These are phyloP conservation scores for Apostichopus californicus DNA, from an alignment of 35 echinoderm and acorn worm genomes.

Conservation along the genomic window DNA sequence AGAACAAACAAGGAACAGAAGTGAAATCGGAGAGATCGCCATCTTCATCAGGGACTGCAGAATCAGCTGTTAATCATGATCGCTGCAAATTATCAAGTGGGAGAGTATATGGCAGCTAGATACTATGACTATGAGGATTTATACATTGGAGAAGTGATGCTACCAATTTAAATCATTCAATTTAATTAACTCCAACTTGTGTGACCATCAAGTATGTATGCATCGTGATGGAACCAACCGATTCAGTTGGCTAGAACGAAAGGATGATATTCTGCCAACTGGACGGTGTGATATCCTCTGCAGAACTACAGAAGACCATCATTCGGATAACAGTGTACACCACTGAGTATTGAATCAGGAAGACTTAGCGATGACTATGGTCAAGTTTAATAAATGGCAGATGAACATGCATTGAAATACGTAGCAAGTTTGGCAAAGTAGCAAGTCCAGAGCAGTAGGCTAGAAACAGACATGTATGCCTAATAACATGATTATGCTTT, in stretches of 20 bases:
- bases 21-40: constrained; percentile 21
- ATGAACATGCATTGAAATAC: constrained; percentile 46
- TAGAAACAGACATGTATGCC: too few relatives aligned
- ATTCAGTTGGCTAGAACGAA: constrained; percentile 48
- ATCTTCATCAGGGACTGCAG: neutral
- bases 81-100: constrained; percentile 52
- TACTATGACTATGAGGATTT: constrained; percentile 41
- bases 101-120: constrained; percentile 49
- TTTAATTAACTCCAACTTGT: constrained; percentile 26
- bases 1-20: constrained; percentile 40
- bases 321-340: neutral
- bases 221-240: constrained; percentile 51
- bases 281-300: constrained; percentile 42
- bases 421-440: neutral
- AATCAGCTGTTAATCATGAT: constrained; percentile 48
- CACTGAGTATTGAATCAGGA: constrained; percentile 54
- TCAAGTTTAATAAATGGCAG: constrained; percentile 60
- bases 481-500: too few relatives aligned
- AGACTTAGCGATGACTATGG: constrained; percentile 51
- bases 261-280: constrained; percentile 51
- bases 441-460: too few relatives aligned
- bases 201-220: constrained; percentile 52
- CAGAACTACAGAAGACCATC: constrained; percentile 35
- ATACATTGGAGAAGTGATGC: constrained; percentile 59
- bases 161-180: constrained; percentile 5